Base-by-base conservation (phyloP, 1,140 invertebrate species). In the Lamellibrachia luymesi region DNA sequence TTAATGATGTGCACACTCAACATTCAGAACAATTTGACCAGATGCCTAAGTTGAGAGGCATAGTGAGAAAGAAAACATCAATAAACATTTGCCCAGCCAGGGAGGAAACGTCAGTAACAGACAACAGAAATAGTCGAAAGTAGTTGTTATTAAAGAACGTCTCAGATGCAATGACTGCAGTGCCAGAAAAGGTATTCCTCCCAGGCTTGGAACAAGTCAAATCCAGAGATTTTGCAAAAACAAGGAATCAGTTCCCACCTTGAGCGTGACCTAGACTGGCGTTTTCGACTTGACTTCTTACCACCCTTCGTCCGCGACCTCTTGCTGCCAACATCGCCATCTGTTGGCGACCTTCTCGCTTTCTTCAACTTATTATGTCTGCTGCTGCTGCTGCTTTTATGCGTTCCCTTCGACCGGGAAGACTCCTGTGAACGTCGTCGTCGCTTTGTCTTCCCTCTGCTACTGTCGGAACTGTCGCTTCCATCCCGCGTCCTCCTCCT, bases 211-310 rank as follows among this genome's bases (percentile, higher is more conserved):
- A 80, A 10, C 17, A 80, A 80, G 64, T 4, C 64, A 80, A 22
- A 4, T 80, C 64, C 91, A 4, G 51, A 91, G 49, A 13, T 10
- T 91, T 25, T 91, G 22, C 13, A 8, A 91, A 10, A 91, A 2
- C 10, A 91, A 91, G 0, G 91, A 50, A 91, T 50, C 49, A 91
- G 49, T 91, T 91, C 91, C 91, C 91, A 93, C 93, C 93, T 93
- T 93, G 92, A 50, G 8, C 56, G 92, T 93, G 52, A 93, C 92
- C 90, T 93, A 93, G 93, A 90, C 92, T 90, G 93, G 38, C 52
- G 93, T 93, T 93, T 93, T 51, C 93, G 64, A 93, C 92, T 93
- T 51, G 93, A 93, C 93, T 93, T 93, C 93, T 93, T 93, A 93
- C 93, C 93, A 51, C 91, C 49, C 49, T 91, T 51, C 49, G 49